phyloP scores from a whole-genome alignment of 2,797 vertebrate genomes.

The Glossophaga mutica region DNA sequence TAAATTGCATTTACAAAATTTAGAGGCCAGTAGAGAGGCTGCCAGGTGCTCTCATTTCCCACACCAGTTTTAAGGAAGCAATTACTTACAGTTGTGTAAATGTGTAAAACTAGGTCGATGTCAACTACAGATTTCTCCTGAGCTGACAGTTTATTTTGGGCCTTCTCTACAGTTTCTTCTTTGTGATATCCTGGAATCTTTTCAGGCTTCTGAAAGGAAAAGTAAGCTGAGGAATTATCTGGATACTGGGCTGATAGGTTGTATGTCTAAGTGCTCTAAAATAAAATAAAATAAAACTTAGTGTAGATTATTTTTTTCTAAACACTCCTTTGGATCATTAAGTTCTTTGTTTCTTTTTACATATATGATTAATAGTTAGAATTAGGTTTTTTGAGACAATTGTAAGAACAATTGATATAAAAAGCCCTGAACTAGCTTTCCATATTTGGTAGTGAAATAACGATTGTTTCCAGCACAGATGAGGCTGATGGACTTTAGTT shows the following conservation, averaged over 20 bases:
- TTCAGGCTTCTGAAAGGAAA: not conserved
- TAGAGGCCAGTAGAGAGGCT: not conserved
- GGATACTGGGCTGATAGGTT: not conserved
- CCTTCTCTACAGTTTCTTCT: not conserved
- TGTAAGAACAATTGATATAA: slow-evolving; percentile 20
- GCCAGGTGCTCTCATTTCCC: not conserved
- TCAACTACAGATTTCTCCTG: not conserved
- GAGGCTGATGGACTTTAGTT: slow-evolving; percentile 3
- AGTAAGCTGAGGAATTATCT: not conserved
- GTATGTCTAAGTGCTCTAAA: not conserved
- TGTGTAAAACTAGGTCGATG: not conserved
- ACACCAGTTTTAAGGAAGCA: not conserved
- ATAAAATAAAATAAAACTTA: not conserved
- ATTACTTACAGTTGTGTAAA: not conserved
- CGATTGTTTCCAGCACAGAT: not conserved
- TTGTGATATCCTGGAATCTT: not conserved
- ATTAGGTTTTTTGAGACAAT: not conserved
- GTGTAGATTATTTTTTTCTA: not conserved
- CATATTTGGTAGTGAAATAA: slow-evolving; percentile 1
- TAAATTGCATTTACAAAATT: not conserved
- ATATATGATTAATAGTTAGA: slow-evolving; percentile 13
- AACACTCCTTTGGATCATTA: not conserved
- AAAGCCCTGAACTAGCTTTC: not conserved
- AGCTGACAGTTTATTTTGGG: not conserved
- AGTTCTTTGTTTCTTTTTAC: not conserved